These are phyloP conservation scores for Agraylea sexmaculata DNA, from an alignment of 1,140 invertebrate species.

Conservation along the genomic window DNA sequence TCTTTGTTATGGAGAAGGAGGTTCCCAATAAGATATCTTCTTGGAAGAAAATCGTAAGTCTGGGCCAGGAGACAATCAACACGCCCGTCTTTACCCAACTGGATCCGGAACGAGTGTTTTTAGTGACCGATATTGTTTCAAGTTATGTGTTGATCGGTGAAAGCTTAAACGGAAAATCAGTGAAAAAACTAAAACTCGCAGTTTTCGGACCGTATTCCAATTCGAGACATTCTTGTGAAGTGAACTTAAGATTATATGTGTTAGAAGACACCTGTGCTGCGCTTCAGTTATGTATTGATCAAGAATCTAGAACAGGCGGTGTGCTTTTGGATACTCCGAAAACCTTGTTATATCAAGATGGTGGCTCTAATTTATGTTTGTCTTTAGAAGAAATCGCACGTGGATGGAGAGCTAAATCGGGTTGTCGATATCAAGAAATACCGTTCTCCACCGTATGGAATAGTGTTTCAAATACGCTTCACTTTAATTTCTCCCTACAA, in stretches of 20 bases:
- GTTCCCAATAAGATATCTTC: constrained; percentile 31
- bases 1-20: constrained; percentile 53
- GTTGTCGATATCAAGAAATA: constrained; percentile 79
- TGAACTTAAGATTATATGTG: constrained; percentile 76
- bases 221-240: constrained; percentile 52
- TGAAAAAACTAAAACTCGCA: constrained; percentile 72
- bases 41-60: constrained; percentile 70
- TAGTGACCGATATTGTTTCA: constrained; percentile 78
- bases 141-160: constrained; percentile 82
- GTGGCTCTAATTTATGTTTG: constrained; percentile 73
- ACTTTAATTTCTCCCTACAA: constrained; percentile 78
- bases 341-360: constrained; percentile 77
- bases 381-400: constrained; percentile 33
- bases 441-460: constrained; percentile 83
- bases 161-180: constrained; percentile 44
- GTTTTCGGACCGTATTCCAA: constrained; percentile 58
- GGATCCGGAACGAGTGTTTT: constrained; percentile 72
- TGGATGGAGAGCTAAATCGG: constrained; percentile 76
- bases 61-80: constrained; percentile 91
- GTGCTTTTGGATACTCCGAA: constrained; percentile 79
- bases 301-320: constrained; percentile 71
- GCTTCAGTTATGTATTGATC: constrained; percentile 63
- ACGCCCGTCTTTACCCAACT: constrained; percentile 87
- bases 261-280: constrained; percentile 85
- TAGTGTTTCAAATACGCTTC: constrained; percentile 59